These are phyloP conservation scores for Lithobates sylvaticus DNA, from an alignment of 2,797 vertebrate species.

Conservation along the genomic window DNA sequence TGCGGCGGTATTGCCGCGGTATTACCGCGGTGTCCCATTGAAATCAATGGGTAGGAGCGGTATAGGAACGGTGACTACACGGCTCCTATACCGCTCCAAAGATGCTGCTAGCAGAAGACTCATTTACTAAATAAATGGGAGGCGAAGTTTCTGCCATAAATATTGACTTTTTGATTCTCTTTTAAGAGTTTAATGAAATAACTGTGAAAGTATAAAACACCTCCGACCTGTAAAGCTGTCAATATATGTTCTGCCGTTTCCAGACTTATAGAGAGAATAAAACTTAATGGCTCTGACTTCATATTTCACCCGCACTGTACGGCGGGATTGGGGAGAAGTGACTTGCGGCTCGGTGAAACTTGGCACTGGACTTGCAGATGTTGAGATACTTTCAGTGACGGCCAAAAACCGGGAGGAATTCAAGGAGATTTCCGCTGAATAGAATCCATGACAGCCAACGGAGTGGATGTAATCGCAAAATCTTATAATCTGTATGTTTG, in stretches of 20 bases:
- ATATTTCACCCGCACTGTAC: not conserved
- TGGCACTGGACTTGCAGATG: not conserved
- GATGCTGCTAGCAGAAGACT: no score
- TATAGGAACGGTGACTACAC: no score
- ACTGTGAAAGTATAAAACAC: not conserved
- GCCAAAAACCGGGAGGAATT: not conserved
- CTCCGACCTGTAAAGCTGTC: not conserved
- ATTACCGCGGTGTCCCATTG: no score
- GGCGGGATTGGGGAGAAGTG: not conserved
- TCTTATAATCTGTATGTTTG: no score
- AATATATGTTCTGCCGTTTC: not conserved
- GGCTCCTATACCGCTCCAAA: no score
- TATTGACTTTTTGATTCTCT: not conserved
- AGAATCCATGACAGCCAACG: no score
- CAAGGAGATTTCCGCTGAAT: no score
- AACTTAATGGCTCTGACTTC: not conserved
- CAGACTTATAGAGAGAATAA: not conserved
- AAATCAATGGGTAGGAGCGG: no score
- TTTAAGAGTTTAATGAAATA: not conserved
- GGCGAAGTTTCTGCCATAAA: not conserved
- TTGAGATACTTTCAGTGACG: not conserved
- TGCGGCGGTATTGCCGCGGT: no score
- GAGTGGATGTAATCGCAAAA: no score
- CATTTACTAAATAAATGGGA: no score
- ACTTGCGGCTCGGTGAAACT: not conserved